Percentiles rank a stretch among this genome's conserved stretches.
Evolutionary conservation across 2,797 vertebrate genomes (phyloP).

Genomic region (Adrianichthys oophorus): DNA sequence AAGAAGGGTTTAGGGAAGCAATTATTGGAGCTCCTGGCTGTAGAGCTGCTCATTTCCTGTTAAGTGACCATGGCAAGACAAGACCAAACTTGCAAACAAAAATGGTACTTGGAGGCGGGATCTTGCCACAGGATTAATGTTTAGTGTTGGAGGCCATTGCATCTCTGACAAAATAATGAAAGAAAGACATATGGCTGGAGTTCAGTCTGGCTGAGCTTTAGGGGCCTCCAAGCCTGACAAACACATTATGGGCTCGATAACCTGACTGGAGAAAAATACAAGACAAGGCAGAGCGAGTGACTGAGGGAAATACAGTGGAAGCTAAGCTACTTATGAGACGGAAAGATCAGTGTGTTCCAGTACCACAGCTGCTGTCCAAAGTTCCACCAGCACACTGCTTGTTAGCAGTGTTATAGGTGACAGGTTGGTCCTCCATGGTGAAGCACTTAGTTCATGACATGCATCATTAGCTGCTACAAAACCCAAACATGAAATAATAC

Average conservation of each 20-base stretch:
- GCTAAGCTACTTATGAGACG: constrained; percentile 21
- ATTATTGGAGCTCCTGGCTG: constrained; percentile 15
- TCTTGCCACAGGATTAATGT: constrained; percentile 66
- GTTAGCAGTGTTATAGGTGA: constrained; percentile 11
- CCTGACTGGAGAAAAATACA: constrained; percentile 65
- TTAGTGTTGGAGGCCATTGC: constrained; percentile 65
- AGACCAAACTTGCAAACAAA: constrained; percentile 40
- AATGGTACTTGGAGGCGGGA: constrained; percentile 40
- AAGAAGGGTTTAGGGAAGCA: constrained; percentile 12
- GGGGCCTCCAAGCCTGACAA: constrained; percentile 71
- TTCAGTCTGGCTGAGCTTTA: constrained; percentile 59
- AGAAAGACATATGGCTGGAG: constrained; percentile 72
- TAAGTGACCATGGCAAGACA: constrained; percentile 14
- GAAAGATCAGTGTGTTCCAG: constrained; percentile 22
- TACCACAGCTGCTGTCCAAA: constrained; percentile 19
- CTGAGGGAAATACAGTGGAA: constrained; percentile 35
- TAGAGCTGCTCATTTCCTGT: constrained; percentile 27
- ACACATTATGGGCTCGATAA: constrained; percentile 71
- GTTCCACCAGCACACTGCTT: constrained; percentile 23
- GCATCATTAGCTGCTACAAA: too few species aligned
- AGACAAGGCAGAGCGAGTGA: constrained; percentile 36
- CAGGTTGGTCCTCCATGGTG: not conserved
- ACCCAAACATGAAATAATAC: too few species aligned
- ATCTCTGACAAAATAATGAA: constrained; percentile 80
- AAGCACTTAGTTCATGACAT: too few species aligned